Evolutionary conservation across 1,140 invertebrate species (phyloP), one percentile per base, ranked within the genome.

Genomic region (Eciton burchellii): DNA sequence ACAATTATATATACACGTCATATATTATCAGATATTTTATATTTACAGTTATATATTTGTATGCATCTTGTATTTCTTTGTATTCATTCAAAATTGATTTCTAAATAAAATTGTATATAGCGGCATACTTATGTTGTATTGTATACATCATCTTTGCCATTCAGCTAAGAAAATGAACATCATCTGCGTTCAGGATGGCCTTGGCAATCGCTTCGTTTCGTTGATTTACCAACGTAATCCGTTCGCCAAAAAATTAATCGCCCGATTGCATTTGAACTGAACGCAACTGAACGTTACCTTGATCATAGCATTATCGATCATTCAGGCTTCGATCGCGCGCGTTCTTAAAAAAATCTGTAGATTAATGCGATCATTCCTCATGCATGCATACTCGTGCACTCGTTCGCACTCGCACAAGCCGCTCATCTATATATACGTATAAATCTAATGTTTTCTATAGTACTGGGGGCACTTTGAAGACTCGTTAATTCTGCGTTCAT

Each of bases 391-490:
- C 35, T 35, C 35, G 35, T 35, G 35, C 71, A 24, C 74, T 56
- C 49, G 49, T 21, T 56, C 41, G 62, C 62, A 21, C 57, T 84
- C 84, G 49, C 71, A 66, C 9, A 57, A 3, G 12, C 19, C n/a
- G 57, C 24, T 52, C 43, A 41, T 54, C 12, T 62, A 76, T 59
- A 65, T 41, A 26, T 73, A 6, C 35, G 62, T 88, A 84, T 81
- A 84, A 71, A 85, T 68, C 62, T 63, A 59, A 19, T 71, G 11
- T 73, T 29, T 29, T 63, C 35, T 52, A 24, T 82, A 41, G 21
- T 26, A 77, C 8, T 77, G 35, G 72, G 73, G 54, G 57, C 62
- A 82, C 66, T 83, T 81, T 73, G 49, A 56, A 68, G 54, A 81
- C 60, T 54, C 52, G 62, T 81, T 57, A 24, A 54, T 52, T 76